These are phyloP conservation scores for Ptilonorhynchus violaceus DNA, from an alignment of 2,113 vertebrate species.

Conservation along the genomic window DNA sequence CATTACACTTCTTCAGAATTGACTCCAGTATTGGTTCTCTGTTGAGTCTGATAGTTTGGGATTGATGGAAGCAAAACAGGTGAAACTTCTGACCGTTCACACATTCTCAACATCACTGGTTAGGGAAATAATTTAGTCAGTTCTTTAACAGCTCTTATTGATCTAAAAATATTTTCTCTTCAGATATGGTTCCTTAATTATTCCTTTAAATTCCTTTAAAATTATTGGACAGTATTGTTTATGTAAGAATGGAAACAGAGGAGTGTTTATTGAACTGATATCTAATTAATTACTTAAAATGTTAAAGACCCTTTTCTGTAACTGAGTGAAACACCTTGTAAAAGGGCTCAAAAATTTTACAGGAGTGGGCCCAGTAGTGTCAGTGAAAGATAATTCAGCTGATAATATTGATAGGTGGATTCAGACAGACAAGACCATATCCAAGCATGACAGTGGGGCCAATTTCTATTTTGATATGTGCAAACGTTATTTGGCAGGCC, in stretches of 20 bases:
- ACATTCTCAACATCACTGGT: background rate
- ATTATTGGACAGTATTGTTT: background rate
- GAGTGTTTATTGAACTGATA: background rate
- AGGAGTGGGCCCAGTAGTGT: no score
- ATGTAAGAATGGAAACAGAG: background rate
- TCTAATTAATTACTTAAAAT: background rate
- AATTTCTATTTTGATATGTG: slow-evolving; percentile 6
- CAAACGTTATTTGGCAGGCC: slow-evolving; percentile 51
- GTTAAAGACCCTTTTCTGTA: background rate
- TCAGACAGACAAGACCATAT: background rate
- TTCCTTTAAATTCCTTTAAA: no score
- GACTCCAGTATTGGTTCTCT: background rate
- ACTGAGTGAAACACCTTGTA: background rate
- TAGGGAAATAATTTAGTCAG: background rate
- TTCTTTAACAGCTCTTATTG: background rate
- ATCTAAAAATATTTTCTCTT: background rate
- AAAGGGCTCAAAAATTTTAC: background rate
- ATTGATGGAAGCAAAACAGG: background rate
- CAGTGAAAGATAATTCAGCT: background rate
- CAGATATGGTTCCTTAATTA: background rate
- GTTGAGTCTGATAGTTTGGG: background rate
- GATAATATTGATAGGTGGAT: background rate
- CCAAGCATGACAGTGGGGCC: background rate
- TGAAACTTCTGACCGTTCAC: fast-evolving
- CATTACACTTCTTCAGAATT: background rate